Base-by-base conservation (phyloP, 2,888 invertebrate species). In the Clistopyga incitator region DNA sequence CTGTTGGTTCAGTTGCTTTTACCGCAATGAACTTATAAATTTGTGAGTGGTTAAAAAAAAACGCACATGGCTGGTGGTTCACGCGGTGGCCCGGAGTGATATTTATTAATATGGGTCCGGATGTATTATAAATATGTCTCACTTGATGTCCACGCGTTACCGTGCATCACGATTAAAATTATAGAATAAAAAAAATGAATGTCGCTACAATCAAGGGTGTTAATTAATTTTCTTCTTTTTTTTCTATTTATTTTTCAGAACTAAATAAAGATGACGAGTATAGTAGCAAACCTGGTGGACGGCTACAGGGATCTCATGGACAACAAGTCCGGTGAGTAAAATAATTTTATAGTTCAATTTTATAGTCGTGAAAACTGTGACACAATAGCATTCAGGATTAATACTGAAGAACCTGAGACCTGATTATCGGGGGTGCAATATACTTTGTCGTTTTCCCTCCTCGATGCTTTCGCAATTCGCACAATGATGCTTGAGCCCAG, bases 271-370 rank as follows among this genome's bases (percentile, higher is more conserved):
- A 95, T 95, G 95, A 95, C 95, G 91, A 94, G 94, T 91, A 93
- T 95, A 91, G 95, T 93, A 68, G 89, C 92, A 74, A 90, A 92
- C 87, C 84, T 93, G 75, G 90, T 93, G 84, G 90, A 95, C 92
- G 95, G 96, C 94, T 96, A 96, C 92, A 94, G 94, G 93, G 96
- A 96, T 93, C 94, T 96, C 88, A 95, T 96, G 95, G 95, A 96
- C 93, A 96, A 95, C 92, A 95, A 95, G 92, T 95, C 96, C 91
- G 96, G 96, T 96, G 93, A 95, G 95, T 94, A 83, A 61, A 13
- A 45, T 45, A 4, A 45, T 45, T 45, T 50, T 18, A 15, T 18
- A 50, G 4, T 38, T 29, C 29, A 29, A 3, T 38, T 6, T 38
- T 8, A 6, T 8, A 38, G 1, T 38, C 8, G 34, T 3, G 8